A percentile compares a stretch with the other conserved stretches of the same genome.
Evolutionary conservation across 2,888 invertebrate genomes (phyloP).

Genomic region (Drosophila suboccidentalis): DNA sequence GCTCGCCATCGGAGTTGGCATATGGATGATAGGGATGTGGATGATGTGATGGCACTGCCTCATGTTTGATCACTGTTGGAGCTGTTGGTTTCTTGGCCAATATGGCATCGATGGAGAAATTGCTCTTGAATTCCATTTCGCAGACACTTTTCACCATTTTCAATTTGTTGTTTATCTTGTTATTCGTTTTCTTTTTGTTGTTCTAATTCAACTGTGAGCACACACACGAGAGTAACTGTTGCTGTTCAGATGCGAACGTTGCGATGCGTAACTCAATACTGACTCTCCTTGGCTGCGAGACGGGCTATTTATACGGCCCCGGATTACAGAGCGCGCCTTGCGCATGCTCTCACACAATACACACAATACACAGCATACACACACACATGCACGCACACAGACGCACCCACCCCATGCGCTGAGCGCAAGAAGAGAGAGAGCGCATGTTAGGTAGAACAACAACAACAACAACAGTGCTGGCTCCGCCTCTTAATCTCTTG

Average conservation of each 20-base stretch:
- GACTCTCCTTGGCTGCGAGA: constrained; percentile 60
- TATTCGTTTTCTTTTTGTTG: background rate
- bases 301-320: constrained; percentile 79
- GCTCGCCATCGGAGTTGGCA: constrained; percentile 79
- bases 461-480: constrained; percentile 17
- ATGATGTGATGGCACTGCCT: constrained; percentile 33
- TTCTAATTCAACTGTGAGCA: constrained; percentile 16
- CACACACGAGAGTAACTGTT: constrained; percentile 44
- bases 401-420: constrained; percentile 23
- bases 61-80: constrained; percentile 43
- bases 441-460: constrained; percentile 30
- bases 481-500: constrained; percentile 73
- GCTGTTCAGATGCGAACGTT: constrained; percentile 50
- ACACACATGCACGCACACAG: constrained; percentile 5
- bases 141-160: constrained; percentile 83
- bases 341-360: constrained; percentile 31
- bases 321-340: constrained; percentile 8
- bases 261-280: constrained; percentile 76
- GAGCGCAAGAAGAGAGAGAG: constrained; percentile 10
- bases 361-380: constrained; percentile 8
- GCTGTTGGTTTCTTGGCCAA: constrained; percentile 87
- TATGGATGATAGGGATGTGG: constrained; percentile 59
- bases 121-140: constrained; percentile 87
- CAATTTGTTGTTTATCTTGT: constrained; percentile 18
- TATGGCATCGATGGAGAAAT: constrained; percentile 93